Evolutionary conservation across 2,797 vertebrate species (phyloP).

Genomic region (Aldrovandia affinis): DNA sequence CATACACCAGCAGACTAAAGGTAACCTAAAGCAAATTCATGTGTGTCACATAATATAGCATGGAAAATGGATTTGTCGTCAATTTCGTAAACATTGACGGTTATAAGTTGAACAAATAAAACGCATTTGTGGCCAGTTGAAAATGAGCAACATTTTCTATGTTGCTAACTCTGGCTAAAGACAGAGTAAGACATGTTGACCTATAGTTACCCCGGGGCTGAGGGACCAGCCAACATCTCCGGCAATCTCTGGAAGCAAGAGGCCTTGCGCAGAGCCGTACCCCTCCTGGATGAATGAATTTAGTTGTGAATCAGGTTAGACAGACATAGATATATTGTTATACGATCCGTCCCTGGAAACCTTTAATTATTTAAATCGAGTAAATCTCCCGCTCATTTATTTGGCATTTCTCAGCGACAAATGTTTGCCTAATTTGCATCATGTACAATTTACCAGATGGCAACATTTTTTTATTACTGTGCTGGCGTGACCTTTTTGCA

Average conservation of each 20-base stretch:
- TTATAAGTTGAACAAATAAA: slow-evolving; percentile 31
- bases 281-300: neutral
- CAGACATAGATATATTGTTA: neutral
- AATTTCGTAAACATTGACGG: neutral
- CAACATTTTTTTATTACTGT: neutral
- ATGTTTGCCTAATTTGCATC: too few relatives aligned
- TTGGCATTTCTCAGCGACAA: too few relatives aligned
- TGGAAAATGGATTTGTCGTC: neutral
- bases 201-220: slow-evolving; percentile 10
- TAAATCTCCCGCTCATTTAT: too few relatives aligned
- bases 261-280: neutral
- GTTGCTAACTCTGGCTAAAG: slow-evolving; percentile 49
- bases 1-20: too few relatives aligned
- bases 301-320: neutral
- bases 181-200: slow-evolving; percentile 38
- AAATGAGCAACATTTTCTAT: neutral
- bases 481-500: neutral
- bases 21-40: too few relatives aligned
- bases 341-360: neutral
- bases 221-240: neutral
- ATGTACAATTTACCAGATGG: too few relatives aligned
- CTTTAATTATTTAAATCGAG: neutral
- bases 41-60: too few relatives aligned
- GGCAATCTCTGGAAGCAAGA: neutral
- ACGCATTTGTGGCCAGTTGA: neutral